Conservation (phyloP, 1,140 invertebrate genomes). For the Thalassaphorura encarpata region DNA sequence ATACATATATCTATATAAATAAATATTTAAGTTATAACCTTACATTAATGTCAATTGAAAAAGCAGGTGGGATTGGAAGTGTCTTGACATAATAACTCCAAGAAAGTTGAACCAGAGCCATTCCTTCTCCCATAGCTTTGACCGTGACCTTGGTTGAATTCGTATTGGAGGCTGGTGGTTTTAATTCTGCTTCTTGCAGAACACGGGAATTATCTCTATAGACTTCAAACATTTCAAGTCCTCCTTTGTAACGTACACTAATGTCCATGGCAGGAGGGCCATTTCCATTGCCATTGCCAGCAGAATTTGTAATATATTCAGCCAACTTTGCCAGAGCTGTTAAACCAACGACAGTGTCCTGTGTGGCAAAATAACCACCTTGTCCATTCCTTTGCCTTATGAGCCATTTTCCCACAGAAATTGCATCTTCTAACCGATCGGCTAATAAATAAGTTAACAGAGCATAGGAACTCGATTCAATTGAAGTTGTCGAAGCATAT, state of each 20-base stretch:
- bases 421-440: slow-evolving; percentile 50
- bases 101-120: slow-evolving; percentile 69
- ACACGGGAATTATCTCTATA: slow-evolving; percentile 13
- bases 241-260: neutral
- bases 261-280: too few relatives aligned
- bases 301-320: neutral
- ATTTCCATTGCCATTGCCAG: neutral
- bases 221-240: too few relatives aligned
- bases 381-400: slow-evolving; percentile 64
- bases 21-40: slow-evolving; percentile 26
- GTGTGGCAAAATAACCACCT: slow-evolving; percentile 72
- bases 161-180: too few relatives aligned
- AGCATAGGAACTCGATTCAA: slow-evolving; percentile 79
- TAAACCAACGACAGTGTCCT: slow-evolving; percentile 38
- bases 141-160: too few relatives aligned
- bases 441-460: slow-evolving; percentile 54
- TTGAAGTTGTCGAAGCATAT: too few relatives aligned
- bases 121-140: slow-evolving; percentile 64
- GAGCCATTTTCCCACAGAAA: slow-evolving; percentile 75
- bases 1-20: neutral
- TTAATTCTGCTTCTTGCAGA: too few relatives aligned
- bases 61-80: slow-evolving; percentile 64
- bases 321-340: slow-evolving; percentile 21
- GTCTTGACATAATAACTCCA: slow-evolving; percentile 76
- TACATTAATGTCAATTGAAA: neutral